Base-by-base conservation (phyloP, 1,140 invertebrate species). In the Diploscapter pachys region DNA sequence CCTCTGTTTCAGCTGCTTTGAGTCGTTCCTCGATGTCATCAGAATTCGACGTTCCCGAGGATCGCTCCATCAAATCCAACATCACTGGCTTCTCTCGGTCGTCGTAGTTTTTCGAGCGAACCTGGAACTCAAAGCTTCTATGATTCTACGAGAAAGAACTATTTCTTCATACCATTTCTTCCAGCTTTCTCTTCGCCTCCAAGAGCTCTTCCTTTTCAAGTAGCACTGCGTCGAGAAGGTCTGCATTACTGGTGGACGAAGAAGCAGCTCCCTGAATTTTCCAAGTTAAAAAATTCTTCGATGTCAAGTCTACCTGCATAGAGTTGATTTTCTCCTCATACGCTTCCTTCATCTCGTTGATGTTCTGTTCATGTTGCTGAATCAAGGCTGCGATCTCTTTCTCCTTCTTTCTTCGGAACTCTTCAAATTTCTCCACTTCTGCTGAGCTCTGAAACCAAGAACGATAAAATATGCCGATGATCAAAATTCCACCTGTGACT, bases 311-410 rank as follows among this genome's bases (percentile, higher is more conserved):
- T n/a, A 72, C 71, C 63, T 74, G 63, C 64, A 74, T 56, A 11
- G 52, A 13, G 4, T 11, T 5, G 0, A 76, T 3, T 53, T 59
- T 76, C 51, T 76, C 75, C 54, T 76, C 75, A 48, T 76, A 76
- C 48, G 53, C 55, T 52, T 76, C 75, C 52, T 71, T 63, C 49
- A 72, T 55, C n/a, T 76, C 75, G 9, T 75, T 9, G 51, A 76
- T 50, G 4, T 6, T 61, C 3, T 76, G 63, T 0, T 53, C 62
- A 6, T 76, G 75, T 4, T 51, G 54, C 48, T 72, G 62, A 1
- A 72, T 73, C 6, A 76, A 13, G 3, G 75, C 54, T 31, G 59
- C 56, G 9, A 76, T 76, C 63, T 76, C 75, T 4, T 72, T n/a
- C 4, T 76, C 75, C 63, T 76, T 76, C 56, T 71, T 63, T 48